Evolutionary conservation across 2,888 invertebrate genomes (phyloP).

Genomic region (Gortyna flavago): DNA sequence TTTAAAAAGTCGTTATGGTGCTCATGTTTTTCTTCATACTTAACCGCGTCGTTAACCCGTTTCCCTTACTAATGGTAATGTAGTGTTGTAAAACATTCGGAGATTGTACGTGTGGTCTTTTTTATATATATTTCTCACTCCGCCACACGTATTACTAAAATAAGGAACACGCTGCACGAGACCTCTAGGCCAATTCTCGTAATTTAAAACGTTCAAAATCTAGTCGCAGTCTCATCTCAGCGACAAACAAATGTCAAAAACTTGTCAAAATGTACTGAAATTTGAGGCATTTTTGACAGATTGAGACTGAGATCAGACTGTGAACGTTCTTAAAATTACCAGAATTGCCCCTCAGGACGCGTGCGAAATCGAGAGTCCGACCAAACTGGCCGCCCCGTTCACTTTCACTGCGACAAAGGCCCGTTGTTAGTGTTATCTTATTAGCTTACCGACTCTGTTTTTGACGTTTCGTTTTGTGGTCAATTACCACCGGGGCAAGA

Average conservation of each 20-base stretch:
- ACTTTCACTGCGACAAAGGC: slow-evolving; percentile 80
- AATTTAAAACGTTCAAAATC: no score
- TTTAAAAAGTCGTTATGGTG: slow-evolving; percentile 36
- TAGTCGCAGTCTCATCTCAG: no score
- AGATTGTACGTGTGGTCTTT: slow-evolving; percentile 47
- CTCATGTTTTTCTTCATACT: slow-evolving; percentile 26
- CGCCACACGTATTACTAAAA: slow-evolving; percentile 55
- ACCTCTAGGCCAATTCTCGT: no score
- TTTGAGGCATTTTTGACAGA: no score
- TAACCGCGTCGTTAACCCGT: slow-evolving; percentile 48
- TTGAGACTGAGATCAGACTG: no score
- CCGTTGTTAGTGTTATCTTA: slow-evolving; percentile 75
- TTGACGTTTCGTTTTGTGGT: slow-evolving; percentile 69
- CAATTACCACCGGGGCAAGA: slow-evolving; percentile 44
- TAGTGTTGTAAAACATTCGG: slow-evolving; percentile 47
- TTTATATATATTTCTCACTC: slow-evolving; percentile 37
- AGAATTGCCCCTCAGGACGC: no score
- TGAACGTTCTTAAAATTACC: no score
- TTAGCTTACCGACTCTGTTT: slow-evolving; percentile 71
- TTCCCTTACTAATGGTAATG: slow-evolving; percentile 42
- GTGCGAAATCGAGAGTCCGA: slow-evolving; percentile 82
- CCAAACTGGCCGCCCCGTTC: slow-evolving; percentile 73
- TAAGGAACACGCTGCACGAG: slow-evolving; percentile 66
- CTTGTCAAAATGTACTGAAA: no score
- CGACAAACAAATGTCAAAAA: no score